phyloP scores from a whole-genome alignment of 2,888 invertebrate species.

The Erebia aethiops region DNA sequence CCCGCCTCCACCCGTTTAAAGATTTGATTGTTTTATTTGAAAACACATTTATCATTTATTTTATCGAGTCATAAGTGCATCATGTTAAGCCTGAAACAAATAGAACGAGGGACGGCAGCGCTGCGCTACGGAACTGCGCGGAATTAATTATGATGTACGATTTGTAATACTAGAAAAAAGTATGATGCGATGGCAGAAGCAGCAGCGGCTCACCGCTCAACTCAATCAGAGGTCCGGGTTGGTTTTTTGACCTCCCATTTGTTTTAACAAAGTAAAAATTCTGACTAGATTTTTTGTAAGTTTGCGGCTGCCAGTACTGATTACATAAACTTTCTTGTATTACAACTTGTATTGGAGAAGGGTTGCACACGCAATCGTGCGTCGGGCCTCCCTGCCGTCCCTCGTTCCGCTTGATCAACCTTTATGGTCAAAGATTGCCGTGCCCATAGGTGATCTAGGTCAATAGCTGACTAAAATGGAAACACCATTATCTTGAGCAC shows the following conservation, averaged over 20 bases:
- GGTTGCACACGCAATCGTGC: not conserved
- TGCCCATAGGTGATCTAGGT: conserved; percentile 66
- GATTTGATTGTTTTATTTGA: conserved; percentile 66
- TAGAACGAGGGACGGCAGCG: not conserved
- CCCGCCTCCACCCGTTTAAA: conserved; percentile 66
- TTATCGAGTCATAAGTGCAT: conserved; percentile 49
- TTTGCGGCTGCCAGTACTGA: no score
- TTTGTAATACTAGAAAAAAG: no score
- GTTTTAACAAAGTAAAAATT: no score
- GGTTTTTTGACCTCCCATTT: no score
- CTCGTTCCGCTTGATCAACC: not conserved
- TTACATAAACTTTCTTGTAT: no score
- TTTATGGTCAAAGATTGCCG: conserved; percentile 64
- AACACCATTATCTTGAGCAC: conserved; percentile 63
- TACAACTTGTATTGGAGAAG: not conserved
- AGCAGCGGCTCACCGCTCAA: no score
- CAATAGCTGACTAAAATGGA: conserved; percentile 70
- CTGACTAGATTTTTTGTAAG: no score
- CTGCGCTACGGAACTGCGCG: not conserved
- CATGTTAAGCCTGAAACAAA: conserved; percentile 39
- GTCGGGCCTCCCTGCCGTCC: not conserved
- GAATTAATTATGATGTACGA: no score
- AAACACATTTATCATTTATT: conserved; percentile 55
- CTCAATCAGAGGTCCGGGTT: no score
- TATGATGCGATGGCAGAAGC: no score